Evolutionary conservation across 37 sponge, comb jelly and placozoan species (phyloP).

Genomic region (Aphrocallistes beatrix): DNA sequence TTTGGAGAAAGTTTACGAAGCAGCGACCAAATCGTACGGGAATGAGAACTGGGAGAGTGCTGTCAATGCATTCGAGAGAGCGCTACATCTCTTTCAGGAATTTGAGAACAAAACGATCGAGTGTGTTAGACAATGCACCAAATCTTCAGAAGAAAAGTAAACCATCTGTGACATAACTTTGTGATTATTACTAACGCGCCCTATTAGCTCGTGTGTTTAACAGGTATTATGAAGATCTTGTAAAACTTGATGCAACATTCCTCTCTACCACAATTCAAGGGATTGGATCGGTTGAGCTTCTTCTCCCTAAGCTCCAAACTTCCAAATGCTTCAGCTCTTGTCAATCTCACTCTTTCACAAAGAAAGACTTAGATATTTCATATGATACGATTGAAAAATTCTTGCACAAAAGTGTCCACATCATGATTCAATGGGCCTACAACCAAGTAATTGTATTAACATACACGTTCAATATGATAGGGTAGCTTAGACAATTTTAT

Average conservation of each 20-base stretch:
- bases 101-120: slow-evolving; percentile 38
- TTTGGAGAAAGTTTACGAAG: slow-evolving; percentile 34
- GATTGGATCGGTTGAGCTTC: neutral
- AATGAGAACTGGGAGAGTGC: slow-evolving; percentile 30
- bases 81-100: slow-evolving; percentile 24
- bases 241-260: neutral
- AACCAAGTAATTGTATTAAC: neutral
- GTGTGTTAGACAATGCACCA: slow-evolving; percentile 38
- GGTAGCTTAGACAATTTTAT: no score
- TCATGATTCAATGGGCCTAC: slow-evolving; percentile 1
- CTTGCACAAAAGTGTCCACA: neutral
- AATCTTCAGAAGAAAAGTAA: neutral
- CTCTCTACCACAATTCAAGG: neutral
- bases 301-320: neutral
- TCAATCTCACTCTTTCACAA: neutral
- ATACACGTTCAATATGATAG: no score
- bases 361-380: neutral
- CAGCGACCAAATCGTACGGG: slow-evolving; percentile 32
- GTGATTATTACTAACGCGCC: neutral
- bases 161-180: neutral
- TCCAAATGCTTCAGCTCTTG: neutral
- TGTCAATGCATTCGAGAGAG: slow-evolving; percentile 44
- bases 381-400: neutral
- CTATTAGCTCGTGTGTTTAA: neutral
- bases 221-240: neutral